Evolutionary conservation across 2,113 vertebrate genomes (phyloP), one percentile per base, ranked within the genome.

Genomic region (Chaenogobius annularis): DNA sequence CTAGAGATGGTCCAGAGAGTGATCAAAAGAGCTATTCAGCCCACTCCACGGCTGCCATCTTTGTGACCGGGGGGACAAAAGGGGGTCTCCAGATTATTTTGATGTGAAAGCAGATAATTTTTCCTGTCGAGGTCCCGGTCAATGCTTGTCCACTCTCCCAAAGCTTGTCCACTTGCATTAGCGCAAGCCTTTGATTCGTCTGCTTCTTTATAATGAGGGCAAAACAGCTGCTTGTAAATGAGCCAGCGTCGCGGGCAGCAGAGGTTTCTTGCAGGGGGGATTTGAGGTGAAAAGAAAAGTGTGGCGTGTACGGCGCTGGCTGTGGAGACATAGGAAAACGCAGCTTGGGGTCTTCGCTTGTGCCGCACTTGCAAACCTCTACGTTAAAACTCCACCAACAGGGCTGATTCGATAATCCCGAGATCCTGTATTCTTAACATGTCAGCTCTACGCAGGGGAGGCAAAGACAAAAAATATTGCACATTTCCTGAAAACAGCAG

Each of bases 161-260:
- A 93, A 91, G 93, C 93, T 91, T 94, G 94, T 95, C 94, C 90
- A 85, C 92, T 80, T 78, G 91, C 80, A 90, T 96, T 95, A 96
- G 92, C 85, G 58, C 89, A 87, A 87, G 87, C 65, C 88, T 95
- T 93, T 94, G 94, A 95, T 95, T 95, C 92, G 88, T 85, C 91
- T 94, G 55, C 48, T 94, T 92, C 61, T 91, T 94, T 93, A 94
- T 94, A 94, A 95, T 92, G 93, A 93, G 81, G 89, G 92, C 94
- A 76, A 94, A 96, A 95, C 96, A 96, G 95, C 94, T 94, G 95
- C 93, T 94, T 95, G 94, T 95, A 95, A 97, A 97, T 94, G 93
- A 97, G 92, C 93, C 88, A 84, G 92, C 84, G 82, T 93, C 90
- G 91, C 91, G 89, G 84, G 91, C 82, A 89, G 91, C 96, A 94